Evolutionary conservation across 1,140 invertebrate species (phyloP).

Genomic region (Steinernema khuongi): DNA sequence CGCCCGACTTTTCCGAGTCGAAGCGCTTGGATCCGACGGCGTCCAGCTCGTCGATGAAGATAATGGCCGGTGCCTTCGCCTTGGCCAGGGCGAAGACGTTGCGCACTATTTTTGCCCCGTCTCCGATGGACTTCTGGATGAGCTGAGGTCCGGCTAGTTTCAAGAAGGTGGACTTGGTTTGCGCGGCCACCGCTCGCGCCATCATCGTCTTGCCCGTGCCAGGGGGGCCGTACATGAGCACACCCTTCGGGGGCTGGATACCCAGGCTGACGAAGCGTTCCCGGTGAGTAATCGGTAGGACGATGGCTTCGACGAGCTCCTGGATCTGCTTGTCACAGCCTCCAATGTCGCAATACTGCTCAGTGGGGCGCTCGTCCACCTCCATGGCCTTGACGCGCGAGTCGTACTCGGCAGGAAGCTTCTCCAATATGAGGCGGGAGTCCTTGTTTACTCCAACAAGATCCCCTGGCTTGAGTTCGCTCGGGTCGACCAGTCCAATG

Average conservation of each 20-base stretch:
- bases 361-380: conserved; percentile 95
- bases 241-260: conserved; percentile 96
- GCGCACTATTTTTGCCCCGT: conserved; percentile 93
- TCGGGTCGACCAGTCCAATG: conserved; percentile 93
- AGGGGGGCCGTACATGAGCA: conserved; percentile 87
- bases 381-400: conserved; percentile 99
- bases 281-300: conserved; percentile 98
- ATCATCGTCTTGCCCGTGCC: conserved; percentile 86
- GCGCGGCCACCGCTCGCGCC: conserved; percentile 94
- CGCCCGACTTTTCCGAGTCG: conserved; percentile 97
- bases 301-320: conserved; percentile 73
- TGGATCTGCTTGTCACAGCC: conserved; percentile 97
- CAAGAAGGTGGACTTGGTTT: conserved; percentile 96
- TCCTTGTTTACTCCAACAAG: conserved; percentile 97
- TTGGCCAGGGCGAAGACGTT: conserved; percentile 98
- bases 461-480: conserved; percentile 93
- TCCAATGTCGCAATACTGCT: conserved; percentile 99
- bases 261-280: conserved; percentile 96
- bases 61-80: conserved; percentile 97
- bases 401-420: conserved; percentile 94
- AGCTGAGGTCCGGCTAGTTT: conserved; percentile 90
- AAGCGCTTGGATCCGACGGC: conserved; percentile 98
- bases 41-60: conserved; percentile 99
- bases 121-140: conserved; percentile 98
- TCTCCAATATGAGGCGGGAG: conserved; percentile 95